Evolutionary conservation across 2,113 vertebrate species (phyloP).

Genomic region (Myrmecobius fasciatus): DNA sequence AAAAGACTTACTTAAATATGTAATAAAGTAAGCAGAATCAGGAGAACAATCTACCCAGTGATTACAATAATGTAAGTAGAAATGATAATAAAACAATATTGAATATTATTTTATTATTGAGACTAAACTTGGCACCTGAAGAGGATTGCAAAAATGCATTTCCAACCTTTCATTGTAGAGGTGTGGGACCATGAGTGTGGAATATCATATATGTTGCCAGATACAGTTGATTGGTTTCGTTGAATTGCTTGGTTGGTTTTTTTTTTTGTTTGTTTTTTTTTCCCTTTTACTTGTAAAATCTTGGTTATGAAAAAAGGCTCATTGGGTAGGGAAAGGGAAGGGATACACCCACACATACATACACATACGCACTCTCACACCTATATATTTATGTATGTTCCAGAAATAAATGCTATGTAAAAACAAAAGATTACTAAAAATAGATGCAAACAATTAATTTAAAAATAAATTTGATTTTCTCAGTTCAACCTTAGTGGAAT

Average conservation of each 20-base stretch:
- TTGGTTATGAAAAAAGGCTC: not conserved
- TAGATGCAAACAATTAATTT: not conserved
- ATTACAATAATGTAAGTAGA: not conserved
- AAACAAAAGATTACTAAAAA: not conserved
- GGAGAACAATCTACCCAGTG: not conserved
- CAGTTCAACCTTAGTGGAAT: not conserved
- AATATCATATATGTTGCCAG: not conserved
- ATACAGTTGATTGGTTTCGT: not conserved
- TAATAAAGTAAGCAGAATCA: not conserved
- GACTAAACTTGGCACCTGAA: not conserved
- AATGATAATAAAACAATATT: not conserved
- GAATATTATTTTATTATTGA: not conserved
- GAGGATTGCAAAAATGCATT: not conserved
- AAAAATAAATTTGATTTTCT: not conserved
- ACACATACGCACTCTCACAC: no score
- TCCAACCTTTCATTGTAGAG: not conserved
- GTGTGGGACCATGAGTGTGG: not conserved
- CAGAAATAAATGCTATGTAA: not conserved
- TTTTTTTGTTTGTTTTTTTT: not conserved
- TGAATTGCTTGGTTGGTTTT: no score
- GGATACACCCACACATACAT: no score
- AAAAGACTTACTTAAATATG: not conserved
- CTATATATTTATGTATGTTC: not conserved
- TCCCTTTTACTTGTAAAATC: not conserved
- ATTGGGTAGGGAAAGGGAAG: not conserved